Evolutionary conservation across 2,888 invertebrate genomes (phyloP).

Genomic region (Himalopsyche tibetana): DNA sequence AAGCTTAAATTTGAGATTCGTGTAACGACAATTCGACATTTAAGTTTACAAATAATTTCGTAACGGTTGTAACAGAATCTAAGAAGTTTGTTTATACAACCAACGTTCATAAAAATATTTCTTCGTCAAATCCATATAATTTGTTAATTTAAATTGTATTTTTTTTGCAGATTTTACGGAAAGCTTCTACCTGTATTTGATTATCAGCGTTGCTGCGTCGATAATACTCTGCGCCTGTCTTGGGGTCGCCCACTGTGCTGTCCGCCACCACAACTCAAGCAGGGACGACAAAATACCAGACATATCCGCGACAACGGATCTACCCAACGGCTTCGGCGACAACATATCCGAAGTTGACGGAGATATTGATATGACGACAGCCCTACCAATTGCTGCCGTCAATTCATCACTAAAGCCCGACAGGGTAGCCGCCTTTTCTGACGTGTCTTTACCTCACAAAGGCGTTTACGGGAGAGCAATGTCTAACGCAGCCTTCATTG

Average conservation of each 20-base stretch:
- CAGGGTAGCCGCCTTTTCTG: constrained; percentile 72
- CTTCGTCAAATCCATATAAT: too few species aligned
- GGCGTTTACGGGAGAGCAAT: constrained; percentile 75
- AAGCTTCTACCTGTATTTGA: constrained; percentile 89
- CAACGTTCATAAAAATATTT: too few species aligned
- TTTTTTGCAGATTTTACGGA: constrained; percentile 83
- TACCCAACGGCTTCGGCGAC: constrained; percentile 89
- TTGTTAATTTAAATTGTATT: not conserved
- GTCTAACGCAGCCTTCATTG: constrained; percentile 75
- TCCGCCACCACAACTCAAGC: constrained; percentile 81
- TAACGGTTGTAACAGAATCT: too few species aligned
- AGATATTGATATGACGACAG: constrained; percentile 85
- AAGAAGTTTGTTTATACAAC: too few species aligned
- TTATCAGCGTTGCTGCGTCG: constrained; percentile 84
- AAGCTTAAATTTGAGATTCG: too few species aligned
- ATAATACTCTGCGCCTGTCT: constrained; percentile 84
- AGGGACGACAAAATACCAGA: constrained; percentile 83
- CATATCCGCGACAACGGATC: constrained; percentile 84
- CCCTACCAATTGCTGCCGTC: constrained; percentile 79
- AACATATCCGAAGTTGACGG: constrained; percentile 91
- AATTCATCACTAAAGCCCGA: constrained; percentile 74
- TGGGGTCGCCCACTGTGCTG: constrained; percentile 83
- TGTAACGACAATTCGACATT: too few species aligned
- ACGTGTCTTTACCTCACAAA: constrained; percentile 74
- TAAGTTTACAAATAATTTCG: too few species aligned